phyloP scores from a whole-genome alignment of 2,888 invertebrate genomes.

The Barypeithes pellucidus region DNA sequence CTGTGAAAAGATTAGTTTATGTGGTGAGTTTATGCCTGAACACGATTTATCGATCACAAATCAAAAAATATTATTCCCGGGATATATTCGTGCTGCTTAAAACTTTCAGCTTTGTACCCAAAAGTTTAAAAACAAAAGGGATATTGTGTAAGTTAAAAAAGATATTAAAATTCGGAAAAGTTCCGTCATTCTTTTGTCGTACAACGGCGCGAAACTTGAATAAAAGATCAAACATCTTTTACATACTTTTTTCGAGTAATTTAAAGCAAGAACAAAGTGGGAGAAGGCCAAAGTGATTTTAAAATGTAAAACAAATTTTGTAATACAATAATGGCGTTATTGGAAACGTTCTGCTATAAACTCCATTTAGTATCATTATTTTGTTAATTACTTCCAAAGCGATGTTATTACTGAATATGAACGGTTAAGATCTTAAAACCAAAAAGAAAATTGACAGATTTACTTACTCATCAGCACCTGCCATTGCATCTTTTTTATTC shows the following conservation, averaged over 20 bases:
- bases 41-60: background rate
- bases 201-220: background rate
- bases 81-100: background rate
- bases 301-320: too few relatives aligned
- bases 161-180: conserved; percentile 15
- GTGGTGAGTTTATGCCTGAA: background rate
- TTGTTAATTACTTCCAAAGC: too few relatives aligned
- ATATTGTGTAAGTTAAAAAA: background rate
- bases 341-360: too few relatives aligned
- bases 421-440: too few relatives aligned
- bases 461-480: conserved; percentile 70
- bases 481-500: conserved; percentile 69
- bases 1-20: too few relatives aligned
- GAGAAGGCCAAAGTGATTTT: background rate
- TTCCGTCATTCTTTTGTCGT: background rate
- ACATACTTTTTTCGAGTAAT: conserved; percentile 1
- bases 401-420: too few relatives aligned
- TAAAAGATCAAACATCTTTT: background rate
- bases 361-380: too few relatives aligned
- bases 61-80: background rate
- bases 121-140: conserved; percentile 19
- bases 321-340: too few relatives aligned
- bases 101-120: conserved; percentile 10
- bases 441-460: too few relatives aligned
- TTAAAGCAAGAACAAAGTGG: background rate